phyloP scores from a whole-genome alignment of 2,113 vertebrate genomes.

The Hiodon tergisus region DNA sequence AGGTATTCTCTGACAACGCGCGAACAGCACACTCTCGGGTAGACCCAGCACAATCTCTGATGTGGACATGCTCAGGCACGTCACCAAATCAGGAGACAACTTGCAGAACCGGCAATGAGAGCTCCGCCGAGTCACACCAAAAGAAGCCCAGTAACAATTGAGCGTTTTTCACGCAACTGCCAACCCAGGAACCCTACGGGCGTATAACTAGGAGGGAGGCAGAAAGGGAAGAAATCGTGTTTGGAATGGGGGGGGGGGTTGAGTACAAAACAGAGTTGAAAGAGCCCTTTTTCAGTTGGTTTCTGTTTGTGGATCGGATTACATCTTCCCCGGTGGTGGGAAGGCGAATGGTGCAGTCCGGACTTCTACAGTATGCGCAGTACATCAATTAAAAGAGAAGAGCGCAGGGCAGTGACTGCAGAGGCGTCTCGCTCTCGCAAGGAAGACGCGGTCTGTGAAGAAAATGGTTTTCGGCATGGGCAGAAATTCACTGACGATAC shows the following conservation, averaged over 20 bases:
- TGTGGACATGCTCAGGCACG: conserved; percentile 75
- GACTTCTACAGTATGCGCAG: conserved; percentile 63
- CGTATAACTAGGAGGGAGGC: conserved; percentile 49
- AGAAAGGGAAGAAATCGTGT: conserved; percentile 24
- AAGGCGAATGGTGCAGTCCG: conserved; percentile 76
- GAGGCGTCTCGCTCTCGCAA: background rate
- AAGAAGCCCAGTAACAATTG: conserved; percentile 46
- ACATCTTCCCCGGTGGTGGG: conserved; percentile 67
- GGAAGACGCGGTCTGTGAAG: background rate
- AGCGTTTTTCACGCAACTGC: conserved; percentile 27
- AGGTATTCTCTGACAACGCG: conserved; percentile 58
- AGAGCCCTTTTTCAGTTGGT: conserved; percentile 31
- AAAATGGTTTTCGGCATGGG: background rate
- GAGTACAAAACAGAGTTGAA: background rate
- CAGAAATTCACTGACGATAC: background rate
- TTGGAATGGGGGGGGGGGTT: conserved; percentile 25
- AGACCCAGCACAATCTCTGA: conserved; percentile 66
- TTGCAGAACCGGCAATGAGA: conserved; percentile 51
- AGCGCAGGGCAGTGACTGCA: conserved; percentile 46
- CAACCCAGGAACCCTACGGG: conserved; percentile 49
- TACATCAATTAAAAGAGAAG: conserved; percentile 67
- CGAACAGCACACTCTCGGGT: conserved; percentile 60
- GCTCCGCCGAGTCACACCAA: conserved; percentile 48
- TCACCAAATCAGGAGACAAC: conserved; percentile 54
- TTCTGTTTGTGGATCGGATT: conserved; percentile 41